Conservation (phyloP, 1,140 invertebrate genomes). For the Prorops nasuta region DNA sequence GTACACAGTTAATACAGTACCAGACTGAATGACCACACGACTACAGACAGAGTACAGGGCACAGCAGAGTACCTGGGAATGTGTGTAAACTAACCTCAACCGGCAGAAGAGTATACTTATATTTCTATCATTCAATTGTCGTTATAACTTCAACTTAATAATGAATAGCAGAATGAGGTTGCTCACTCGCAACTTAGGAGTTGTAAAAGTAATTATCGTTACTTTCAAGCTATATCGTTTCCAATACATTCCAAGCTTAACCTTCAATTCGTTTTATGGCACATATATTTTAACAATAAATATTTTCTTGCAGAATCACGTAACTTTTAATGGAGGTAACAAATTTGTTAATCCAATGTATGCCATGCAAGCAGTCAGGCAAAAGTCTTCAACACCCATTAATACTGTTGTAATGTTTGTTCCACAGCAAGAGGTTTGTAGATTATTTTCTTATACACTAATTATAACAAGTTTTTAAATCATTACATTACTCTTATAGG, state of each 20-base stretch:
- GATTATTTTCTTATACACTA: not conserved
- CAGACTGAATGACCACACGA: no score
- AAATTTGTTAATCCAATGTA: constrained; percentile 21
- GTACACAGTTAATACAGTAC: no score
- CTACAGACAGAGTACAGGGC: no score
- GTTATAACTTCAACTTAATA: no score
- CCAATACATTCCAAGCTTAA: not conserved
- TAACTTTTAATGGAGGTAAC: constrained; percentile 23
- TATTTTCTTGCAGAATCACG: constrained; percentile 32
- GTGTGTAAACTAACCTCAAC: no score
- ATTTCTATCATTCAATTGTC: no score
- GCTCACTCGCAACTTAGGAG: constrained; percentile 24
- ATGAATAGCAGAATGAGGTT: constrained; percentile 23
- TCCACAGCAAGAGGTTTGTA: constrained; percentile 90
- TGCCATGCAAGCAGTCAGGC: constrained; percentile 44
- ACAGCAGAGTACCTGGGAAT: no score
- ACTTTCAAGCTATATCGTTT: no score
- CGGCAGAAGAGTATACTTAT: no score
- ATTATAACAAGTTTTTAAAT: constrained; percentile 1
- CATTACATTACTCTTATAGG: constrained; percentile 57
- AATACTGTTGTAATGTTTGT: constrained; percentile 98
- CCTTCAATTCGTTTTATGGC: not conserved
- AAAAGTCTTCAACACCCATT: constrained; percentile 71
- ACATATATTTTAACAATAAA: not conserved
- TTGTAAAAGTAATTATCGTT: constrained; percentile 25